Base-by-base conservation (phyloP, 2,888 invertebrate species). In the Drosophila kambysellisi region DNA sequence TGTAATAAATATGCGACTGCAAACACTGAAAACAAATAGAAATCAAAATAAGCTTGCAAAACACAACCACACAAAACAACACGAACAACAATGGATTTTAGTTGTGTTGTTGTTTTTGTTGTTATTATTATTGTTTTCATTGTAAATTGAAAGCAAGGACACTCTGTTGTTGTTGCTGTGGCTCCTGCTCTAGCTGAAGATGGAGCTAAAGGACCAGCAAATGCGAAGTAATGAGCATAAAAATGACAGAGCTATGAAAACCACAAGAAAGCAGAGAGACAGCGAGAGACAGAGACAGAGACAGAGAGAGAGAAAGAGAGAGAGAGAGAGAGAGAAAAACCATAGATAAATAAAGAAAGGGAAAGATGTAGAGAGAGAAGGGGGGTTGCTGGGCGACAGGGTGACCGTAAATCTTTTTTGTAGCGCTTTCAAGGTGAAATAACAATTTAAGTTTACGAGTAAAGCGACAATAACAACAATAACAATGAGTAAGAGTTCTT, bases 371-470 rank as follows among this genome's bases (percentile, higher is more conserved):
- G 20, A 1, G 5, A 11, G 39, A 7, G 25, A 25, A 25, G 25
- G 46, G 25, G 35, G 30, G 3, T 30, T 56, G 61, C 30, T 61
- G 70, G 74, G 69, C 73, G 83, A 56, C 76, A 76, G 79, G 73
- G 71, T 75, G 79, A 74, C 72, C 75, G 85, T 87, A 89, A 87
- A 87, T 89, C 90, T 90, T 70, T 79, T 82, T 84, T 87, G 82
- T 76, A 62, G 75, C 82, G 77, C 89, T 88, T 77, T 88, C 81
- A 90, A 90, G 89, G 89, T 90, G 82, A 90, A 90, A 89, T 89
- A 89, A 90, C 79, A 85, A 89, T 90, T 88, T 88, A 88, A 88
- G 90, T 89, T 90, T 89, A 78, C 68, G 81, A 81, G 62, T 68
- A 65, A 69, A 57, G 66, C 79, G 61, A 60, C 71, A 63, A 76